These are phyloP conservation scores for Altica lythri DNA, from an alignment of 2,888 invertebrate genomes.

Conservation along the genomic window DNA sequence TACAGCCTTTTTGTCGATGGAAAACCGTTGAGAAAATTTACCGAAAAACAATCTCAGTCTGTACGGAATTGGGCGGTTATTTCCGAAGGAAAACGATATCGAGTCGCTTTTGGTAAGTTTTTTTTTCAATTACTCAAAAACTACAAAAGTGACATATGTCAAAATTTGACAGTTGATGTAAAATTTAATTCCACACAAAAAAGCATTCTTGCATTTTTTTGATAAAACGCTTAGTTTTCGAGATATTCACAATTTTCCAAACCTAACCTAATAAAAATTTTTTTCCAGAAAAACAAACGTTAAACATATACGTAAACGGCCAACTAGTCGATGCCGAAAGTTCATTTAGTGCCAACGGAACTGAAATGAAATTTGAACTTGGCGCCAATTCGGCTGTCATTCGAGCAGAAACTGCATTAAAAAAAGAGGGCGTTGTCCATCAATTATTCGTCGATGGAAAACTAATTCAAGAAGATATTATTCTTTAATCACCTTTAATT, in stretches of 20 bases:
- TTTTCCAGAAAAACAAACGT: conserved; percentile 71
- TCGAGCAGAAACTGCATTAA: conserved; percentile 61
- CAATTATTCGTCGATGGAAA: conserved; percentile 50
- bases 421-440: conserved; percentile 55
- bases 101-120: conserved; percentile 74
- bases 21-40: conserved; percentile 77
- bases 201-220: too few relatives aligned
- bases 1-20: conserved; percentile 84
- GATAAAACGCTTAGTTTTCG: too few relatives aligned
- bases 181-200: neutral
- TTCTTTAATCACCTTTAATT: too few relatives aligned
- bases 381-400: conserved; percentile 57
- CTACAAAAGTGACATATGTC: neutral
- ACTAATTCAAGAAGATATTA: conserved; percentile 49
- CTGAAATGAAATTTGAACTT: conserved; percentile 77
- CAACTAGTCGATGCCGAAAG: conserved; percentile 72
- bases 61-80: conserved; percentile 75
- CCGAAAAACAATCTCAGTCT: conserved; percentile 76
- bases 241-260: too few relatives aligned
- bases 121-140: conserved; percentile 11
- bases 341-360: conserved; percentile 83
- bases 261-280: too few relatives aligned
- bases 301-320: conserved; percentile 80
- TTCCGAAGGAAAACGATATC: conserved; percentile 61
- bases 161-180: neutral